Evolutionary conservation across 2,113 vertebrate genomes (phyloP), one percentile per base, ranked within the genome.

Genomic region (Rhipidura dahli): DNA sequence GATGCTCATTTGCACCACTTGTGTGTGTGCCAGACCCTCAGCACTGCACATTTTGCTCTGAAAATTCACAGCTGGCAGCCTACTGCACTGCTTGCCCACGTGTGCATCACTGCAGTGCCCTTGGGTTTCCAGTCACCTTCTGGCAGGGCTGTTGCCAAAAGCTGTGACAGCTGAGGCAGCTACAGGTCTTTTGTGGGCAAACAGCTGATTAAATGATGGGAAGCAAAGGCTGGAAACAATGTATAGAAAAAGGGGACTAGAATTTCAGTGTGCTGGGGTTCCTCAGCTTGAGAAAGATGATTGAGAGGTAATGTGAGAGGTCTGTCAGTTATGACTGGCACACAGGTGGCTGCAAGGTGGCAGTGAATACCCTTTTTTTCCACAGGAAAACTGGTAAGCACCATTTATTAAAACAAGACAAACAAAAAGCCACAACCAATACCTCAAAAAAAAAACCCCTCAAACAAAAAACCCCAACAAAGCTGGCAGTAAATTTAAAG

Each of bases 71-170:
- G 7, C 7, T 61, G 13, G 18, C 14, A 24, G 6, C 14, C 49
- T n/a, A 3, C 7, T 56, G 63, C 17, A 4, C 16, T 76, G 10
- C n/a, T 60, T 86, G 37, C 11, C 35, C 4, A 0, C 3, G 7
- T 15, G 22, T 3, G 3, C 15, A 3, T 60, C 31, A 10, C 42
- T 30, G 44, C 39, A 75, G 35, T 5, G 30, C 42, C 19, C 18
- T 30, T 50, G 28, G 21, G 63, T 90, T 89, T 87, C n/a, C n/a
- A 44, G 53, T 40, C 30, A n/a, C 28, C 5, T 73, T 79, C 54
- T 37, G 19, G 6, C 45, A 77, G 50, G 27, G 10, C 40, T 68
- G 0, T 22, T 68, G 30, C 14, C 35, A 50, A 79, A 85, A 33
- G 5, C 49, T 81, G 3, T n/a, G 57, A 15, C 22, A 22, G 5